Conservation (phyloP, 2,113 vertebrate genomes). For the Odobenus rosmarus region DNA sequence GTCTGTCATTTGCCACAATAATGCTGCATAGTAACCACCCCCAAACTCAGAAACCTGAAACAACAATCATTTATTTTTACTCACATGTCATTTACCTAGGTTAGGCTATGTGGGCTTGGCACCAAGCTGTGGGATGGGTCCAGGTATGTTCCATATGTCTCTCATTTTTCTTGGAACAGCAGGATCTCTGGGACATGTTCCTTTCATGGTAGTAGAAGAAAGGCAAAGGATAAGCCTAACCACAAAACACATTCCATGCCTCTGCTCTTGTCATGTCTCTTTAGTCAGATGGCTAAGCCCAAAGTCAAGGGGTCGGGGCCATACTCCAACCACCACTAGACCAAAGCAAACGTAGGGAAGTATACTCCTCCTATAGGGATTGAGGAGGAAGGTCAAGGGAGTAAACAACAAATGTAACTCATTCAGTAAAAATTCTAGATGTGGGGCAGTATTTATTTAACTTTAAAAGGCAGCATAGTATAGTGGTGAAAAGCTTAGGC, state of each 20-base stretch:
- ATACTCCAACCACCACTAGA: not conserved
- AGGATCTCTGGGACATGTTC: not conserved
- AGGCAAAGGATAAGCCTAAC: not conserved
- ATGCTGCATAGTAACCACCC: not conserved
- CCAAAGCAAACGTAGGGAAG: not conserved
- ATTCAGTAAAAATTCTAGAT: not conserved
- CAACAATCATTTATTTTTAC: not conserved
- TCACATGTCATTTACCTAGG: not conserved
- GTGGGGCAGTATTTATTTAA: not conserved
- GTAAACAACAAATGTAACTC: not conserved
- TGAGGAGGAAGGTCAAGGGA: not conserved
- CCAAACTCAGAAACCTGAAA: not conserved
- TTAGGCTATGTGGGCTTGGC: not conserved
- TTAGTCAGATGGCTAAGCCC: not conserved
- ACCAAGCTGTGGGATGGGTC: not conserved
- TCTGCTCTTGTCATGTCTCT: not conserved
- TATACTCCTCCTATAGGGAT: not conserved
- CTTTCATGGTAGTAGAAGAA: not conserved
- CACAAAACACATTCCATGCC: not conserved
- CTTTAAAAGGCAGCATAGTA: not conserved
- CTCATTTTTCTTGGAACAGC: not conserved
- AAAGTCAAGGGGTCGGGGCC: not conserved
- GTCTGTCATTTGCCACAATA: not conserved
- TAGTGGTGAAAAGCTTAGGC: not conserved
- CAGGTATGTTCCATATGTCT: not conserved